Evolutionary conservation across 2,797 vertebrate genomes (phyloP).

Genomic region (Limosa lapponica): DNA sequence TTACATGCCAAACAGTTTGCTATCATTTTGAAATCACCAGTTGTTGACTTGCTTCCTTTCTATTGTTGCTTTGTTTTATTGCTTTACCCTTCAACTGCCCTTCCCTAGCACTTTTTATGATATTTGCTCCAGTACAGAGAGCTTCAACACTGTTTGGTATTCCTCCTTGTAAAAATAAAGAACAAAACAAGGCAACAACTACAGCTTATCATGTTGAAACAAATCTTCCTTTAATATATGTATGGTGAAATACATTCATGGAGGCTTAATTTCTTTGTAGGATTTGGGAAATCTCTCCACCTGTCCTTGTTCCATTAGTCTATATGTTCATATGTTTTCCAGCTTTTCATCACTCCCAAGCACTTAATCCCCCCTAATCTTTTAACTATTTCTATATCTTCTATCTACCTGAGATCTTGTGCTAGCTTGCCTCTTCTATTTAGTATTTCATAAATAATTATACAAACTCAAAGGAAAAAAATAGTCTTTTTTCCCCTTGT

Average conservation of each 20-base stretch:
- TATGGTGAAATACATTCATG: background rate
- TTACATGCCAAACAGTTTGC: background rate
- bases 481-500: background rate
- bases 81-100: conserved; percentile 5
- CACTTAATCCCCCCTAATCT: background rate
- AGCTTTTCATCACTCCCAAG: background rate
- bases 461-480: background rate
- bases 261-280: background rate
- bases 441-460: background rate
- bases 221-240: background rate
- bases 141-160: background rate
- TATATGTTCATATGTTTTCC: background rate
- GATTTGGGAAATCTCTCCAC: background rate
- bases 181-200: background rate
- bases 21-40: background rate
- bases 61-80: background rate
- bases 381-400: background rate
- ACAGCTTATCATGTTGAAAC: background rate
- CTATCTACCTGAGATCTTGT: background rate
- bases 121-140: background rate
- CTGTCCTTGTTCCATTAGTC: background rate
- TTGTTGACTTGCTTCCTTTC: background rate
- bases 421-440: background rate
- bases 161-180: background rate
- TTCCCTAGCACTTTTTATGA: background rate